A percentile compares a stretch with the other conserved stretches of the same genome.
Evolutionary conservation across 2,797 vertebrate species (phyloP).

Genomic region (Synaphobranchus kaupii): DNA sequence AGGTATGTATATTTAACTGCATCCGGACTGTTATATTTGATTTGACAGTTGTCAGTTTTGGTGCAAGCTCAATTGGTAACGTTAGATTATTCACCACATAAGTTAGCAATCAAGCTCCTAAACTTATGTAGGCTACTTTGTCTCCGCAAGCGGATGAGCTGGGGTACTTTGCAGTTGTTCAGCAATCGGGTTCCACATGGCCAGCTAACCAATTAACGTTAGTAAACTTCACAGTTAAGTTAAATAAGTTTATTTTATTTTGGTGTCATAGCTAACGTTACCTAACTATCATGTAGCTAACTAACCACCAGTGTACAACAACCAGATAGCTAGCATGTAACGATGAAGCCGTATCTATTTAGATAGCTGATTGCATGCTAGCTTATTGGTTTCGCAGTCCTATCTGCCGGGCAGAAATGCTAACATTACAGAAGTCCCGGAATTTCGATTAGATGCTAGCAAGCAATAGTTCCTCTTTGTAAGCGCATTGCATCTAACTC

Average conservation of each 20-base stretch:
- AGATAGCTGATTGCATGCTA: background rate
- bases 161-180: background rate
- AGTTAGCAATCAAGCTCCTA: background rate
- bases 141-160: background rate
- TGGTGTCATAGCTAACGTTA: background rate
- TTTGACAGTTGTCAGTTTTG: slow-evolving; percentile 36
- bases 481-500: background rate
- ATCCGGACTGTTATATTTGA: background rate
- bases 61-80: slow-evolving; percentile 63
- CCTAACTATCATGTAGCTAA: background rate
- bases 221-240: background rate
- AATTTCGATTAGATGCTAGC: background rate
- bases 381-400: background rate
- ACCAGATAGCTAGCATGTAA: background rate
- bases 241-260: background rate
- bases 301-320: background rate
- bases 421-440: background rate
- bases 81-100: slow-evolving; percentile 43
- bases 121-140: slow-evolving; percentile 9
- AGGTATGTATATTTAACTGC: slow-evolving; percentile 65
- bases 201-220: background rate
- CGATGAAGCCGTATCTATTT: background rate
- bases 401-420: background rate
- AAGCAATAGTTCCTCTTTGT: too few species aligned
- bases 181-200: background rate